Conservation (phyloP, 2,888 invertebrate species). For the Cantharis rustica region DNA sequence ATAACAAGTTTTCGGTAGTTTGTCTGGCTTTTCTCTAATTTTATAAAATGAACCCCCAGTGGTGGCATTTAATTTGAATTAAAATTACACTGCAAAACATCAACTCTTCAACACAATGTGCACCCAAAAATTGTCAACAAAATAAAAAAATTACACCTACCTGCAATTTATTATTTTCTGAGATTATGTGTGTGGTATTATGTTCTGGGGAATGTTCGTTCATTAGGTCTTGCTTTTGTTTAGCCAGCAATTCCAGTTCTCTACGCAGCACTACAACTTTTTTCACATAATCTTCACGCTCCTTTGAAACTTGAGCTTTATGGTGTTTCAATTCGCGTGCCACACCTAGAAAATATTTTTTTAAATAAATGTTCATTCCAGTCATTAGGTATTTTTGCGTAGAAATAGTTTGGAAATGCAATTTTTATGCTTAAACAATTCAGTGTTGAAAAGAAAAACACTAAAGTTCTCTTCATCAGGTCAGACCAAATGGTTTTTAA, state of each 20-base stretch:
- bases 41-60: background rate
- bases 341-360: slow-evolving; percentile 62
- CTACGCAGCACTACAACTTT: slow-evolving; percentile 75
- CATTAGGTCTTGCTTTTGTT: slow-evolving; percentile 77
- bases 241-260: slow-evolving; percentile 77
- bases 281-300: slow-evolving; percentile 80
- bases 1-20: too few species aligned
- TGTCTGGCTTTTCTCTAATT: background rate
- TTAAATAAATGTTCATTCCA: background rate
- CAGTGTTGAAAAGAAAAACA: too few species aligned
- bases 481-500: too few species aligned
- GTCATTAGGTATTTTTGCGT: too few species aligned
- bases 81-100: background rate
- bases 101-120: background rate
- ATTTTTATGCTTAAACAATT: too few species aligned
- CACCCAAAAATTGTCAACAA: background rate
- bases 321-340: slow-evolving; percentile 83
- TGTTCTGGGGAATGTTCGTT: slow-evolving; percentile 70
- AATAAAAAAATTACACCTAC: slow-evolving; percentile 57
- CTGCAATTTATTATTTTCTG: slow-evolving; percentile 85
- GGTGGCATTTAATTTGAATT: background rate
- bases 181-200: slow-evolving; percentile 77
- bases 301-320: slow-evolving; percentile 77
- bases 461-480: too few species aligned
- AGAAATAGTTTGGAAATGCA: too few species aligned